A percentile compares a stretch with the other conserved stretches of the same genome.
Conservation (phyloP, 2,888 invertebrate genomes). For the Cerceris rybyensis region DNA sequence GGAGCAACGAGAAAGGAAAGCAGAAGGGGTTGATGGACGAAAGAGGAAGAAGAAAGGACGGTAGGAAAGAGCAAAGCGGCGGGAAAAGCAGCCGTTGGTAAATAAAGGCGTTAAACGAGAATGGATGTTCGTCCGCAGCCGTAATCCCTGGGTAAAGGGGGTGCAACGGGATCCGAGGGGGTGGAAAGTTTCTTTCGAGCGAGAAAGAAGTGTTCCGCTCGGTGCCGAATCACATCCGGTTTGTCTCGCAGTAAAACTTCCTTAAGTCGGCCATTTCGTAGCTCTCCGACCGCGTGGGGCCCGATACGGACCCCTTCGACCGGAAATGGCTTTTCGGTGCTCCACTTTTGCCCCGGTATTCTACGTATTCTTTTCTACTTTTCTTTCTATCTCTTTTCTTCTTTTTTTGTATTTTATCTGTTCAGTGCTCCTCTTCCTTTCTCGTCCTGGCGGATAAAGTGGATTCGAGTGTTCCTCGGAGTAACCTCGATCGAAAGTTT, state of each 20-base stretch:
- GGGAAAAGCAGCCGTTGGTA: conserved; percentile 68
- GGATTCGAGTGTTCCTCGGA: not conserved
- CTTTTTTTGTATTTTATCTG: not conserved
- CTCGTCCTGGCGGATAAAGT: not conserved
- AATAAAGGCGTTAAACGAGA: conserved; percentile 80
- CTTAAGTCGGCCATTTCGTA: conserved; percentile 73
- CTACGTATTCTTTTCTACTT: not conserved
- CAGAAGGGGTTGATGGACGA: conserved; percentile 31
- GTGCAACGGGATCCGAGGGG: conserved; percentile 52
- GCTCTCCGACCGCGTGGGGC: conserved; percentile 43
- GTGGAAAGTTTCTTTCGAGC: conserved; percentile 58
- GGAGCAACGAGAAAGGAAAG: not conserved
- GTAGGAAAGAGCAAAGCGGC: not conserved
- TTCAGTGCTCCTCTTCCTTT: not conserved
- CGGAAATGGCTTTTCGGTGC: conserved; percentile 62
- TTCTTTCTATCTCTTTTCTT: not conserved
- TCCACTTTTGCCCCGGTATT: conserved; percentile 37
- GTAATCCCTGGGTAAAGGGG: conserved; percentile 68
- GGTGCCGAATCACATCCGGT: conserved; percentile 78
- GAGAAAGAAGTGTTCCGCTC: conserved; percentile 59
- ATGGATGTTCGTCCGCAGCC: conserved; percentile 76
- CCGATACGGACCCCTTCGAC: conserved; percentile 69
- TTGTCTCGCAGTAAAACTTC: conserved; percentile 77
- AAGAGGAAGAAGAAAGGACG: not conserved
- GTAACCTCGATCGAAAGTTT: not conserved